Conservation (phyloP, 2,797 vertebrate genomes). For the Sarcophilus harrisii region DNA sequence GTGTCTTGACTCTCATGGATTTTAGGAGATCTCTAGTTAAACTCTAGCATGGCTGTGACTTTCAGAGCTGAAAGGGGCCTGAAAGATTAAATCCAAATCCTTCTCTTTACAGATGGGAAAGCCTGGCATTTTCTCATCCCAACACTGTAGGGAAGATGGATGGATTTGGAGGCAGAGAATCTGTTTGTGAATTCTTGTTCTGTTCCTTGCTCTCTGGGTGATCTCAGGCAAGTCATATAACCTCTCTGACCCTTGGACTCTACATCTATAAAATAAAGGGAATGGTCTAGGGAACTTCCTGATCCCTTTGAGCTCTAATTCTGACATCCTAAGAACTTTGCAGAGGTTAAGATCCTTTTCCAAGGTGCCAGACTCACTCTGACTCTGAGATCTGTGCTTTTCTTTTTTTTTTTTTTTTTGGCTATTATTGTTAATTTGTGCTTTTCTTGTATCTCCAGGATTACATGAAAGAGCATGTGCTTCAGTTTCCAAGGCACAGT, state of each 20-base stretch:
- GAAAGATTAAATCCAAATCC: not conserved
- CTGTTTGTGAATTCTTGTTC: not conserved
- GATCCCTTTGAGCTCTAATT: not conserved
- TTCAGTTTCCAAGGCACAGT: constrained; percentile 7
- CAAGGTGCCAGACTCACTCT: not conserved
- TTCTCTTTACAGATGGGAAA: not conserved
- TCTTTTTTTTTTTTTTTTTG: not conserved
- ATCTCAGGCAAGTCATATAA: not conserved
- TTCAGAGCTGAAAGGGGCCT: not conserved
- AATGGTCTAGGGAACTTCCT: not conserved
- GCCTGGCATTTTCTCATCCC: not conserved
- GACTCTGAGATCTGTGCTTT: not conserved
- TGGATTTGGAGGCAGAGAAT: not conserved
- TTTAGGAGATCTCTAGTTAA: not conserved
- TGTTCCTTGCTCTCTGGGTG: not conserved
- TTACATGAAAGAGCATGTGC: not conserved
- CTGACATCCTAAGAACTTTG: not conserved
- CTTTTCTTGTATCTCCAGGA: not conserved
- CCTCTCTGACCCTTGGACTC: not conserved
- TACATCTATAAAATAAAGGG: not conserved
- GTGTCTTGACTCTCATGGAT: constrained; percentile 27
- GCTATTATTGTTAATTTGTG: not conserved
- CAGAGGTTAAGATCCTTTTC: not conserved
- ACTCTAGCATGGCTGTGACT: not conserved
- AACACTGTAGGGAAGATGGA: not conserved